Evolutionary conservation across 2,797 vertebrate species (phyloP), one percentile per base, ranked within the genome.

Genomic region (Sebastes taczanowskii): DNA sequence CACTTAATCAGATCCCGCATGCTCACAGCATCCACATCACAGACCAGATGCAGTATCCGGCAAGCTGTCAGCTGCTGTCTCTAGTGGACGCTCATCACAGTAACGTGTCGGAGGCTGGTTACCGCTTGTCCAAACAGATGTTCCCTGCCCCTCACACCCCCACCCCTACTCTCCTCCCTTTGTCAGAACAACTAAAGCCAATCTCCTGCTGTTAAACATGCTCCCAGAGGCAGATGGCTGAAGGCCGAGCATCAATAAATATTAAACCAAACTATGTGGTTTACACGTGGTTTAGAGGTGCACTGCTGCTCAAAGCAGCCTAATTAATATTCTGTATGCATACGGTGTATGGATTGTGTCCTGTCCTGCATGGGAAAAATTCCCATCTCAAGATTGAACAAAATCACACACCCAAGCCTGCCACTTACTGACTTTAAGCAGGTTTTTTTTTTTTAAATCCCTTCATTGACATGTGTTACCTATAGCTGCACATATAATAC

Each of bases 221-320:
- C 72, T 83, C 80, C 84, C 77, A 35, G 69, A 69, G 84, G 88
- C 92, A 94, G 91, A 94, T 88, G 90, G 88, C 89, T 58, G 58
- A 77, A 77, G 78, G 38, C 68, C 75, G 4, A 77, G 22, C 38
- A 78, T 49, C 75, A 16, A 65, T 75, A 66, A 58, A 55, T 62
- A 80, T 74, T 42, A 65, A 70, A 42, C 53, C 55, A 34, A 55
- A 56, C 58, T 20, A 27, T 30, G 80, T 56, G 69, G 65, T 72
- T 34, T 16, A 84, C 80, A 82, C 35, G 80, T 74, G 87, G 23
- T 16, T 74, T 6, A 71, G 27, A 68, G 62, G 53, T 10, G 14
- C 3, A 11, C 25, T 63, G 61, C 1, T 75, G 49, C 49, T 52
- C 49, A 9, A 52, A 20, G 20, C 20, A 2, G 49, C 49, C 18